Percentiles rank a stretch among this genome's conserved stretches.
Evolutionary conservation across 2,797 vertebrate species (phyloP).

Genomic region (Bufotes viridis): DNA sequence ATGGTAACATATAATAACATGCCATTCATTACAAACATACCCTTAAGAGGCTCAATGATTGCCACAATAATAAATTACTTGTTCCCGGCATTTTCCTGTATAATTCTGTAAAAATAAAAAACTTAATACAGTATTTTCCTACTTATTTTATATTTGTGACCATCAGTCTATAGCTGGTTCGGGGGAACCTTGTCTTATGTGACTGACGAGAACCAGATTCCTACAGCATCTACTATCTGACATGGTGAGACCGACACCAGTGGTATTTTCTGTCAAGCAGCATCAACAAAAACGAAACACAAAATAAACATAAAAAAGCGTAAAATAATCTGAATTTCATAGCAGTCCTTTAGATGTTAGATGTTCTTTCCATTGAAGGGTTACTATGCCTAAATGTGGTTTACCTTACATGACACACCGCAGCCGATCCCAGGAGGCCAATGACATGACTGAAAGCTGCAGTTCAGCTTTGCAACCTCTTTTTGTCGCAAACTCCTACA

Average conservation of each 20-base stretch:
- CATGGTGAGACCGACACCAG: neutral
- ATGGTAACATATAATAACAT: conserved; percentile 52
- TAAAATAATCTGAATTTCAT: neutral
- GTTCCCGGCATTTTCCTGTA: conserved; percentile 41
- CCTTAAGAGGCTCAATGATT: conserved; percentile 63
- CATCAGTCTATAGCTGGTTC: conserved; percentile 67
- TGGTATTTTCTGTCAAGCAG: neutral
- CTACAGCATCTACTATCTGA: conserved; percentile 12
- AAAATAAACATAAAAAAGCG: too few relatives aligned
- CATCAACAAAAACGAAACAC: neutral
- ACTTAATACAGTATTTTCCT: neutral
- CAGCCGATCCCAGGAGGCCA: neutral
- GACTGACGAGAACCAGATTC: neutral
- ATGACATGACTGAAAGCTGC: neutral
- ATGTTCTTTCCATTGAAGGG: neutral
- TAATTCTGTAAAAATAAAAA: neutral
- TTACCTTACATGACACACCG: neutral
- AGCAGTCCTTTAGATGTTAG: neutral
- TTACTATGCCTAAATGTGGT: neutral
- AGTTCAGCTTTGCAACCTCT: too few relatives aligned
- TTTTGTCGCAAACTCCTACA: too few relatives aligned
- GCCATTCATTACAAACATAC: conserved; percentile 59
- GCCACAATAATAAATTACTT: conserved; percentile 64
- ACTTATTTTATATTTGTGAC: neutral
- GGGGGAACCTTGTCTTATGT: conserved; percentile 68